Percentiles rank a stretch among this genome's conserved stretches.
Conservation (phyloP, 1,140 invertebrate species). For the Trigoniulus corallinus region DNA sequence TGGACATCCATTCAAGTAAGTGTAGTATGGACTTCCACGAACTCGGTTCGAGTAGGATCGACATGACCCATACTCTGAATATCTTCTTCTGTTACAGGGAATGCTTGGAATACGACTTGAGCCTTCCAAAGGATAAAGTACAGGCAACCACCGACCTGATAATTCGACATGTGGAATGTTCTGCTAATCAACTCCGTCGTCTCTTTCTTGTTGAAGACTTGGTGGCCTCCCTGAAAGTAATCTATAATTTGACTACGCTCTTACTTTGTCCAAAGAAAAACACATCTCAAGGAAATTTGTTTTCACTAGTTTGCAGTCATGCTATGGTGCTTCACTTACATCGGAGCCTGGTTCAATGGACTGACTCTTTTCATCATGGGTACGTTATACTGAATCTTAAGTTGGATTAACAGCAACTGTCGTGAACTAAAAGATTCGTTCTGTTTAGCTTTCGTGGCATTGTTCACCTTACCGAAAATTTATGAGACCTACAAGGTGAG, state of each 20-base stretch:
- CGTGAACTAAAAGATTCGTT: slow-evolving; percentile 3
- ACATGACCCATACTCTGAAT: too few species aligned
- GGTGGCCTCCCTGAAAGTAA: slow-evolving; percentile 59
- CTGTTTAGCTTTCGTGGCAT: slow-evolving; percentile 63
- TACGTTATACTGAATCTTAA: slow-evolving; percentile 28
- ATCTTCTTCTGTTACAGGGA: too few species aligned
- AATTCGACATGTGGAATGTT: slow-evolving; percentile 66
- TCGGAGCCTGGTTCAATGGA: slow-evolving; percentile 95
- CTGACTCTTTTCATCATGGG: slow-evolving; percentile 89
- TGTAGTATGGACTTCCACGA: slow-evolving; percentile 13
- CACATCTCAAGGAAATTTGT: neutral
- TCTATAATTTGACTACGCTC: slow-evolving; percentile 1
- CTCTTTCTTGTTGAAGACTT: slow-evolving; percentile 92
- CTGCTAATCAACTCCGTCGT: slow-evolving; percentile 61
- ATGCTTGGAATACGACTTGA: slow-evolving; percentile 69
- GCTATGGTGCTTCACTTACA: slow-evolving; percentile 86
- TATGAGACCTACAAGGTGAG: slow-evolving; percentile 89
- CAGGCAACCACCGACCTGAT: slow-evolving; percentile 65
- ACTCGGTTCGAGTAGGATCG: neutral
- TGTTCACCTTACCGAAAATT: slow-evolving; percentile 92
- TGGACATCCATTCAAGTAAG: slow-evolving; percentile 93
- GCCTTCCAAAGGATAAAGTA: slow-evolving; percentile 69
- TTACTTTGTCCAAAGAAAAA: neutral
- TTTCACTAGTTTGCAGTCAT: slow-evolving; percentile 59
- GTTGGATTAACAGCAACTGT: neutral